Conservation (phyloP, 2,797 vertebrate genomes). For the Streptopelia turtur region DNA sequence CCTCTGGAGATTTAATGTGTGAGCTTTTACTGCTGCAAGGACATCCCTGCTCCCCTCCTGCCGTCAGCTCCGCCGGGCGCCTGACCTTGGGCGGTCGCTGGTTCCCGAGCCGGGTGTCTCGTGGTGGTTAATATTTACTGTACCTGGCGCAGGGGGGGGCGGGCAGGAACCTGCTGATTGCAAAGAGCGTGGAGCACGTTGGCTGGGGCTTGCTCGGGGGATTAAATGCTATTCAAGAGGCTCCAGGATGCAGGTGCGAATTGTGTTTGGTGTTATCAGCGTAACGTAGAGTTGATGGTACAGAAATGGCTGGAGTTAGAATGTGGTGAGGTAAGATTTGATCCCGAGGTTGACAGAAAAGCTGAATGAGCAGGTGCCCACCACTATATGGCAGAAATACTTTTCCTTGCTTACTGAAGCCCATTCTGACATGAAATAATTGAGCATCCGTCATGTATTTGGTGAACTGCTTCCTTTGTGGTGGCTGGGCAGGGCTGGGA, state of each 20-base stretch:
- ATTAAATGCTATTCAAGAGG: neutral
- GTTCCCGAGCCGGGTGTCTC: neutral
- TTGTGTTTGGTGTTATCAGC: rapidly evolving
- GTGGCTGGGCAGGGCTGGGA: neutral
- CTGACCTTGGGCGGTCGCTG: constrained; percentile 50
- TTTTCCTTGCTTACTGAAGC: neutral
- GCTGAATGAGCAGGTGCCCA: neutral
- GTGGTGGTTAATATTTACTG: constrained; percentile 58
- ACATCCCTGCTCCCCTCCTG: neutral
- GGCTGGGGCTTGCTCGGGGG: neutral
- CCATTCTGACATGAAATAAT: neutral
- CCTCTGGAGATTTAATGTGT: neutral
- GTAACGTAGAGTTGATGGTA: neutral
- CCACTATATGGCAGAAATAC: rapidly evolving
- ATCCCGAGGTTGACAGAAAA: neutral
- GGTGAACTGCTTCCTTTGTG: rapidly evolving
- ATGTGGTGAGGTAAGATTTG: neutral
- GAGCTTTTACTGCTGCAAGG: constrained; percentile 31
- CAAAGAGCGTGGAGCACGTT: neutral
- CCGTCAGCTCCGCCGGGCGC: neutral
- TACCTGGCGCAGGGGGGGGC: neutral
- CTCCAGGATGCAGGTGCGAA: neutral
- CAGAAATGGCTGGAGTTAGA: neutral
- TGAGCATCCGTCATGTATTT: rapidly evolving
- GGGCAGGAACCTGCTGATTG: neutral